These are phyloP conservation scores for Horisme vitalbata DNA, from an alignment of 2,888 invertebrate genomes.

Conservation along the genomic window DNA sequence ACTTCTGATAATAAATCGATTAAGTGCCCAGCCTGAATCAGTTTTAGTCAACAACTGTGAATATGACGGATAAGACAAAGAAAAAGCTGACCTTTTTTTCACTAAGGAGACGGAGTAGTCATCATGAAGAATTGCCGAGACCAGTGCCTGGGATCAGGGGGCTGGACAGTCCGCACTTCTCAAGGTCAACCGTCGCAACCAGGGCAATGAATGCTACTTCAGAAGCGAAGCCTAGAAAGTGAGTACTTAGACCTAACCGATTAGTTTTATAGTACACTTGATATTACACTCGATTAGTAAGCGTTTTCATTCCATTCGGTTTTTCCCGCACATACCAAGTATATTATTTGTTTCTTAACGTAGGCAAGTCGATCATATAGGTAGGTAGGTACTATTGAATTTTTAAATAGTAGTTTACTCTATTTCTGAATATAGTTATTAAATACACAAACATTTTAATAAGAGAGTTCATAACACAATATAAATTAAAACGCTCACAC, in stretches of 20 bases:
- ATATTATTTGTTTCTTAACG: no score
- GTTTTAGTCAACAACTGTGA: constrained; percentile 35
- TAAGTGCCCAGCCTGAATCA: constrained; percentile 28
- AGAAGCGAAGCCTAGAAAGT: constrained; percentile 60
- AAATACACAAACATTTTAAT: no score
- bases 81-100: constrained; percentile 63
- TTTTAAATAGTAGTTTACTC: no score
- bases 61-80: constrained; percentile 68
- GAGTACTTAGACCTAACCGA: constrained; percentile 39
- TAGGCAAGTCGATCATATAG: no score
- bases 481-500: no score
- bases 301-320: background rate
- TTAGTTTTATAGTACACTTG: constrained; percentile 33
- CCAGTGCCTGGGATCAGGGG: no score
- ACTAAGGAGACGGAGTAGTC: constrained; percentile 62
- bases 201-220: constrained; percentile 37
- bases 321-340: no score
- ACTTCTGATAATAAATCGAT: constrained; percentile 31
- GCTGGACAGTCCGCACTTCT: constrained; percentile 22
- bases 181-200: constrained; percentile 37
- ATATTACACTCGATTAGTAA: background rate
- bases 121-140: constrained; percentile 29
- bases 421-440: no score
- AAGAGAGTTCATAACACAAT: no score
- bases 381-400: no score